Evolutionary conservation across 1,140 invertebrate genomes (phyloP), one percentile per base, ranked within the genome.

Genomic region (Drosophila bifasciata): DNA sequence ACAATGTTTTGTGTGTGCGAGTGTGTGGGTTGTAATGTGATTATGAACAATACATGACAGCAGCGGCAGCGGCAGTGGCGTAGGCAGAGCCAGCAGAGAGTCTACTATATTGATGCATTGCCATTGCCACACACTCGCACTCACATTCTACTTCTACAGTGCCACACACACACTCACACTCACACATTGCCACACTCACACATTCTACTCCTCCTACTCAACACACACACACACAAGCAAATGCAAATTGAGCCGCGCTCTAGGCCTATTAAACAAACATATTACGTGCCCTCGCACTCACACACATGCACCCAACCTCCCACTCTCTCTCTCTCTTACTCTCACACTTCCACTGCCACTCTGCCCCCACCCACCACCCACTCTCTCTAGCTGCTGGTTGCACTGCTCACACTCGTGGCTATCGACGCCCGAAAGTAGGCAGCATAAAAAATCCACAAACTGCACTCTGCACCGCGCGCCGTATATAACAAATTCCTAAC

Each of bases 251-350:
- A 25, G 28, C 32, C 62, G 11, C 44, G 56, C 66, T 74, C 39
- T 81, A 79, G 76, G 80, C 80, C 80, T 85, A 85, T 85, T 85
- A 85, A 85, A 36, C 72, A 85, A 73, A 85, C 80, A 85, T 85
- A 85, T 84, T 84, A 84, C 66, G 56, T n/a, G 57, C 50, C 44
- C 55, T 32, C 51, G 45, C 36, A 13, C 40, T 7, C 36, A 16
- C 40, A 7, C 16, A 5, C 28, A 15, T 21, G 8, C 46, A 43
- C 17, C 13, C n/a, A n/a, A n/a, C n/a, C n/a, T n/a, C n/a, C n/a
- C n/a, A n/a, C n/a, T n/a, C 21, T 40, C 45, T 11, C 46, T 32
- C 28, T 32, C 9, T 13, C 11, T 36, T 36, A 5, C 32, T 13
- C 32, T 36, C 32, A 4, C 32, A 36, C 32, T 25, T 6, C 6